Base-by-base conservation (phyloP, 2,113 vertebrate genomes). In the Columba livia region DNA sequence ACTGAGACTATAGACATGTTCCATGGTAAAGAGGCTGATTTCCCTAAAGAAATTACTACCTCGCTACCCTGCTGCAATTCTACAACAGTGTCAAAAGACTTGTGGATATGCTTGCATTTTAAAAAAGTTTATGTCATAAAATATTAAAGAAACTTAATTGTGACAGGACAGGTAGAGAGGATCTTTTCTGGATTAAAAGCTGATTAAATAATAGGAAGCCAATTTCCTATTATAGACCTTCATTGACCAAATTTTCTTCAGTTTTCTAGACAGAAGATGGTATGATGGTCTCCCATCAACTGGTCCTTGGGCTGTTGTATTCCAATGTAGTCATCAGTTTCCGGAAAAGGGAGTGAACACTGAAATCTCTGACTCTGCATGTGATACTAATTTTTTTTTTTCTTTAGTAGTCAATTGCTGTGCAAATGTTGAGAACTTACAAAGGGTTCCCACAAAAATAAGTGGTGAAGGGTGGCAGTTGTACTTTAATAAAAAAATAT, bases 221-320 rank as follows among this genome's bases (percentile, higher is more conserved):
- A 82, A 60, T 0, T 0, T 60, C 31, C n/a, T 90, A 19, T 66
- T 28, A 54, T 26, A 83, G 67, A 82, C 66, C 11, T 90, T 61
- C n/a, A 42, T 11, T 72, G 26, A 54, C 21, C 18, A 66, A 71
- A 72, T 40, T 0, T 72, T 65, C 61, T 90, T 74, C 54, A 23
- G 4, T 81, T 89, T 77, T 91, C 47, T 78, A 73, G 34, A 50
- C 66, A 40, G 34, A 89, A 69, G 20, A 32, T 10, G 15, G 17
- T 38, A 73, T 16, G 7, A 12, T 53, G 13, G 10, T 78, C 23
- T 78, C 7, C 31, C 18, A 54, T 15, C 0, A 0, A 5, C 9
- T 32, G 9, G 8, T 64, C 7, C 26, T 69, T 29, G 12, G 18
- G 11, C 7, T 62, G 10, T 1, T 73, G 42, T 34, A 44, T 67